These are phyloP conservation scores for Eudyptes chrysolophus DNA, from an alignment of 2,113 vertebrate genomes.

Conservation along the genomic window DNA sequence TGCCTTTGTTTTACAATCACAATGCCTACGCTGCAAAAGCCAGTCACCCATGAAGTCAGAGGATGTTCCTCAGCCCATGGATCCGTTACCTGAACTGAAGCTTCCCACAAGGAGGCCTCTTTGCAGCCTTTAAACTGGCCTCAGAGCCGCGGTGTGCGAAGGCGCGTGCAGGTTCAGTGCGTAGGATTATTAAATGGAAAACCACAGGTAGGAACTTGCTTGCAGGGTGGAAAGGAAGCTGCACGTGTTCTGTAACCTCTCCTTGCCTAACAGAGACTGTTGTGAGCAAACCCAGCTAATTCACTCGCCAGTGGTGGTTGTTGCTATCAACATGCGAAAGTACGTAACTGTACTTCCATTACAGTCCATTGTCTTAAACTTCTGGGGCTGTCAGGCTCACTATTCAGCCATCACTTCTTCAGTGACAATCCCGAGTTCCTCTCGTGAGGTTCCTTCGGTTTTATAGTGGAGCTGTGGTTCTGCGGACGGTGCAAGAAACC, in stretches of 20 bases:
- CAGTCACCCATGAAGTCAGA: rapidly evolving
- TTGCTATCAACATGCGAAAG: not conserved
- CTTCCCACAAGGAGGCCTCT: not conserved
- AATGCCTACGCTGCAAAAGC: not conserved
- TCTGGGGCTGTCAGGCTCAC: not conserved
- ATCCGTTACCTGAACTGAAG: not conserved
- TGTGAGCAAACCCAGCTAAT: not conserved
- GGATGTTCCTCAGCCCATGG: not conserved
- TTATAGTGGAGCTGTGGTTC: not conserved
- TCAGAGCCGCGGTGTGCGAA: rapidly evolving
- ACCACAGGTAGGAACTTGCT: not conserved
- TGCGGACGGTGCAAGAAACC: not conserved
- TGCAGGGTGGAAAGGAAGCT: not conserved
- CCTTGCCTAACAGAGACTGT: not conserved
- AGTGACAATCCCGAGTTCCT: not conserved
- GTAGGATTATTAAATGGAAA: not conserved
- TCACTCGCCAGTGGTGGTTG: not conserved
- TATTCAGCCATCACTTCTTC: not conserved
- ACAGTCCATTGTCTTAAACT: no score
- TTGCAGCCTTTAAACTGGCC: not conserved
- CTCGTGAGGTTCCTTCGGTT: not conserved
- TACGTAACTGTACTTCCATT: rapidly evolving
- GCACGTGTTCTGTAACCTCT: not conserved
- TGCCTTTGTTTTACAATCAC: not conserved
- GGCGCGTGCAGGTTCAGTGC: rapidly evolving